Base-by-base conservation (phyloP, 2,797 vertebrate species). In the Myotis daubentonii region DNA sequence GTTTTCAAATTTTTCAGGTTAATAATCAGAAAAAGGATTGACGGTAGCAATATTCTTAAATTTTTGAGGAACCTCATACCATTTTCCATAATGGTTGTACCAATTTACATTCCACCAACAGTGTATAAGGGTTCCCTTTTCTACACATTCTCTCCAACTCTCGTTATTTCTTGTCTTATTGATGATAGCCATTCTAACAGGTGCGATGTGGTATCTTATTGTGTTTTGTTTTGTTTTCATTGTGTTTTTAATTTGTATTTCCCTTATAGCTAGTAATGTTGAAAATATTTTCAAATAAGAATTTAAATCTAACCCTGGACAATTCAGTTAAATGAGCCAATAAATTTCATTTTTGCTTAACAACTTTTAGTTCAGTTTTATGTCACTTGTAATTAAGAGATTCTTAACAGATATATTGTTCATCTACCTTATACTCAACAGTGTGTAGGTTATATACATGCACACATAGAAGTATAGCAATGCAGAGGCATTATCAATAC, bases 291-390 rank as follows among this genome's bases (percentile, higher is more conserved):
- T 82, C 22, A 71, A 28, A 36, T 65, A 68, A 2, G 30, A 93
- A 85, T 41, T 86, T 89, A 86, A 79, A 94, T 30, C 3, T 53
- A 76, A 71, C 1, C 9, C 0, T 68, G 20, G 8, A 83, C 25
- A 33, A 76, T 81, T 84, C 30, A 60, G 3, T 75, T 89, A 66
- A 82, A 72, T 30, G 51, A 89, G 41, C 5, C 19, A 76, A 44
- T n/a, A 44, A 13, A 62, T 83, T 83, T 94, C 33, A 23, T 92
- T 74, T 92, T 72, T 68, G 65, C 13, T 85, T 36, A 82, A 74
- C 16, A 53, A 23, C 7, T 57, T 85, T 75, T 68, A 65, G 16
- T 82, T 85, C 36, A 17, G 28, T 86, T 92, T 84, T 15, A 53
- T 65, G 47, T 53, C 74, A 41, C 36, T 62, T 85, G n/a, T 22